These are phyloP conservation scores for Athrips mouffetella DNA, from an alignment of 2,888 invertebrate genomes.

Conservation along the genomic window DNA sequence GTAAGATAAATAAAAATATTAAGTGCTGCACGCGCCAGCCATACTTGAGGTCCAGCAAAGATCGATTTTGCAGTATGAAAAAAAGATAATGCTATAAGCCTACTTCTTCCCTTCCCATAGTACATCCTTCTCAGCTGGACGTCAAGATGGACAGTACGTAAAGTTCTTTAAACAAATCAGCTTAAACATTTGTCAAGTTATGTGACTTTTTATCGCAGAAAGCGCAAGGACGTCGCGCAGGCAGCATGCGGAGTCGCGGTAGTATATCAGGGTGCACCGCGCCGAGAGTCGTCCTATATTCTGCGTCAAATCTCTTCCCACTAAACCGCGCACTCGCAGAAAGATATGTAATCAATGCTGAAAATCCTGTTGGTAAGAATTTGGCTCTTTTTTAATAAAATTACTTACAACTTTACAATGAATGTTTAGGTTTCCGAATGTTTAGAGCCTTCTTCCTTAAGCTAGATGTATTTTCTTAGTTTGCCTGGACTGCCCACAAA, in stretches of 20 bases:
- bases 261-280: constrained; percentile 66
- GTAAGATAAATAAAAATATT: constrained; percentile 52
- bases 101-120: too few species aligned
- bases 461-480: too few species aligned
- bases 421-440: neutral
- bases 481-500: too few species aligned
- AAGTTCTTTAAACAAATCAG: neutral
- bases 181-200: neutral
- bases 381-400: too few species aligned
- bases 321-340: constrained; percentile 89
- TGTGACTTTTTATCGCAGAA: constrained; percentile 45
- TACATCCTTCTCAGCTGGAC: too few species aligned
- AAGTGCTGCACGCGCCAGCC: too few species aligned
- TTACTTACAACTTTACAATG: neutral
- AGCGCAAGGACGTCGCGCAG: constrained; percentile 68
- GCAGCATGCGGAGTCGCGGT: constrained; percentile 66
- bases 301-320: constrained; percentile 85
- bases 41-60: too few species aligned
- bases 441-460: too few species aligned
- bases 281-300: constrained; percentile 85
- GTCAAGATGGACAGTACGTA: too few species aligned
- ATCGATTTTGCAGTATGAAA: too few species aligned
- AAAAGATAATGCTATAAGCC: too few species aligned
- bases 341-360: constrained; percentile 83
- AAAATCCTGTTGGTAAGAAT: constrained; percentile 63